Evolutionary conservation across 2,888 invertebrate genomes (phyloP), one percentile per base, ranked within the genome.

Genomic region (Aproaerema taeniolella): DNA sequence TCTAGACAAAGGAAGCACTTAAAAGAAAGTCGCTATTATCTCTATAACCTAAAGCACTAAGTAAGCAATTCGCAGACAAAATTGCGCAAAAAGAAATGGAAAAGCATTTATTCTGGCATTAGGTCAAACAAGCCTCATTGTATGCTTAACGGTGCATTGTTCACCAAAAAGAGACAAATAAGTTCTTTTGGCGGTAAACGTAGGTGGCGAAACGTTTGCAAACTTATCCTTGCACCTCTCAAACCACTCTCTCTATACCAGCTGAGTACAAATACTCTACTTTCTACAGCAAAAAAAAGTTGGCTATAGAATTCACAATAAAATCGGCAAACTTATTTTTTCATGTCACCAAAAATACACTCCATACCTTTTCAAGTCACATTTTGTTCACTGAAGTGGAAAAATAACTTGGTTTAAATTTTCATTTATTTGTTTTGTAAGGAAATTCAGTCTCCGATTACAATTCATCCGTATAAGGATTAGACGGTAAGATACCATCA

Each of bases 81-180:
- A 45, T 49, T 64, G 65, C 69, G 45, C 48, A 20, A 20, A 20
- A 20, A 20, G 20, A 20, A 20, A 20, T 20, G 14, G 13, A 25
- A 25, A 13, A 34, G 6, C 10, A 15, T 35, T 26, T 35, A 35
- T 28, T 26, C 35, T 16, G 20, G 24, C 31, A 47, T 58, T 50
- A 49, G 46, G 47, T 29, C 31, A 43, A 53, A 49, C 39, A 32
- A 28, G 25, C 38, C 12, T 49, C 55, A 55, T 61, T 68, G 73
- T 75, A 53, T 65, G 57, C 58, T 67, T 80, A 83, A 83, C 83
- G 80, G 83, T 78, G 64, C 61, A 72, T 75, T 74, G 74, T 76
- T 72, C 55, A 57, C 30, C 67, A 69, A 75, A 73, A 69, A 58
- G 62, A 65, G 71, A 73, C 78, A 80, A 80, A 79, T 76, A 75